Percentiles rank a stretch among this genome's conserved stretches.
phyloP scores from a whole-genome alignment of 2,113 vertebrate genomes.

The Ageneiosus marmoratus region DNA sequence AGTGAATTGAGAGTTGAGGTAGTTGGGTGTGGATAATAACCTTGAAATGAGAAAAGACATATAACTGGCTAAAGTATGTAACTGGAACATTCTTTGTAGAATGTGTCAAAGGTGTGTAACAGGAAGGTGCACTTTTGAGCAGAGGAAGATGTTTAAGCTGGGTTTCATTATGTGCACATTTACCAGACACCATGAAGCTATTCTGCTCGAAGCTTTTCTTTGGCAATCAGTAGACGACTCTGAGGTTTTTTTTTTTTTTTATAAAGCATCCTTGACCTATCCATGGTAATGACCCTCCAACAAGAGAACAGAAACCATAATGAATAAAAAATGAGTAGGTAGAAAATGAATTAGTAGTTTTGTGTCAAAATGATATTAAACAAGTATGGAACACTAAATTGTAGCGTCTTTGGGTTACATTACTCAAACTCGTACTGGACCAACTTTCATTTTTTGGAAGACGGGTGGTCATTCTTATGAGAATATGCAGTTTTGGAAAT shows the following conservation, averaged over 20 bases:
- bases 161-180: slow-evolving; percentile 26
- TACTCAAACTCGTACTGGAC: background rate
- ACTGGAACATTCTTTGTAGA: slow-evolving; percentile 27
- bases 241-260: slow-evolving; percentile 23
- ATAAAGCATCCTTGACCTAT: slow-evolving; percentile 16
- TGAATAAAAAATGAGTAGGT: background rate
- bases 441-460: background rate
- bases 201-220: slow-evolving; percentile 16
- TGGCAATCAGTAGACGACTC: slow-evolving; percentile 7
- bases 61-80: slow-evolving; percentile 29
- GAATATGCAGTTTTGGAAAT: background rate
- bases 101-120: slow-evolving; percentile 39
- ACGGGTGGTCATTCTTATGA: background rate
- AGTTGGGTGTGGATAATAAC: slow-evolving; percentile 45
- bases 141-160: slow-evolving; percentile 1
- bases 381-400: slow-evolving; percentile 1
- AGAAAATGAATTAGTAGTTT: background rate
- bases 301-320: background rate
- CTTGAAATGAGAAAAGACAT: slow-evolving; percentile 36
- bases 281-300: background rate
- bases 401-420: background rate
- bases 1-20: slow-evolving; percentile 43
- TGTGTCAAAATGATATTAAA: background rate
- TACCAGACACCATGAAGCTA: slow-evolving; percentile 22
- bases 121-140: slow-evolving; percentile 15